Conservation (phyloP, 2,888 invertebrate species). For the Drosophila atripex region DNA sequence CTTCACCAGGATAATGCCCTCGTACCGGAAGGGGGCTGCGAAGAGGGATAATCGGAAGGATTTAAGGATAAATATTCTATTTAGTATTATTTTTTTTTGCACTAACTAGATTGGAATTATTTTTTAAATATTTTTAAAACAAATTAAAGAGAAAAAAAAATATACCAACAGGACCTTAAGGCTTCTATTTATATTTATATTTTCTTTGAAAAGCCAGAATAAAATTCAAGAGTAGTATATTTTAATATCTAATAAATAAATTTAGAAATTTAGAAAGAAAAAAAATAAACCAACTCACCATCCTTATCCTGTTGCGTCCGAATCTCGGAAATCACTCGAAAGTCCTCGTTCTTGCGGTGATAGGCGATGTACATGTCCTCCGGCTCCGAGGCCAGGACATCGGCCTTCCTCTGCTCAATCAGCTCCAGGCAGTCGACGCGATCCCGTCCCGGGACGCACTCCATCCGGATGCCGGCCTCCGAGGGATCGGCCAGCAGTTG, state of each 20-base stretch:
- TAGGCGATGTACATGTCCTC: conserved; percentile 94
- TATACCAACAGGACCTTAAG: no score
- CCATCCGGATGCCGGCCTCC: conserved; percentile 85
- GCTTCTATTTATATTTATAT: no score
- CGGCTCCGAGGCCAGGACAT: conserved; percentile 92
- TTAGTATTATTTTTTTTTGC: no score
- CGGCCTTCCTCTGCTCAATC: conserved; percentile 91
- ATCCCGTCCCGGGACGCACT: conserved; percentile 90
- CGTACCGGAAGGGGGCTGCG: conserved; percentile 91
- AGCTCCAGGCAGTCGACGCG: conserved; percentile 88
- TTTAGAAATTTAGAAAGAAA: no score
- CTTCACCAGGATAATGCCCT: conserved; percentile 92
- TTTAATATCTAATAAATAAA: no score
- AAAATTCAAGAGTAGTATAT: no score
- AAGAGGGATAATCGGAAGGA: neutral
- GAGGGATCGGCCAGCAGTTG: conserved; percentile 84
- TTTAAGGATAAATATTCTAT: no score
- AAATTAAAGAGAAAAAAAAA: no score
- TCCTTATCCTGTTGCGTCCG: conserved; percentile 90
- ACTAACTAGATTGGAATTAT: no score
- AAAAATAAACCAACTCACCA: conserved; percentile 84
- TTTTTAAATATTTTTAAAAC: no score
- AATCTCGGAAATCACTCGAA: conserved; percentile 90
- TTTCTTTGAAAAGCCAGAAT: no score
- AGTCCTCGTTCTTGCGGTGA: conserved; percentile 89